Base-by-base conservation (phyloP, 2,888 invertebrate species). In the Leptura quadrifasciata region DNA sequence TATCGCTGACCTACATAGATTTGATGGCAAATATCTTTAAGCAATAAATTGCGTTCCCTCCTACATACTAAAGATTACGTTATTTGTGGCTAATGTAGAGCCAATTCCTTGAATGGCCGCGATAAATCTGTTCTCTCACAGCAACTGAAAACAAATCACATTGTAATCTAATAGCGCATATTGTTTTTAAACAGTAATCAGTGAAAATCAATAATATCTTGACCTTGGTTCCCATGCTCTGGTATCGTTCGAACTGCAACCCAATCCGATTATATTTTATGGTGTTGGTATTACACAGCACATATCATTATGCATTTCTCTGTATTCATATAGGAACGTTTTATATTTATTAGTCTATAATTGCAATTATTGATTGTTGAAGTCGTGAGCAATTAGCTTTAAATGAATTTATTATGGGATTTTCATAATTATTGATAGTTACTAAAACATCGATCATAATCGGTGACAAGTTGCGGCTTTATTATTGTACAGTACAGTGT, bases 141-240 rank as follows among this genome's bases (percentile, higher is more conserved):
- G 5, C 15, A 47, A n/a, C n/a, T 47, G 47, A 47, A 47, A 47
- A 47, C 47, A n/a, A 47, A 47, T 47, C 15, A n/a, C 47, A 47
- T 47, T 47, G 47, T 47, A 47, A 47, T 47, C n/a, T 47, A 47
- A 47, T 47, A 47, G 2, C n/a, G n/a, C 12, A 12, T 47, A n/a
- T 47, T 47, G 47, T 47, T 5, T 47, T 47, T 47, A 47, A 15
- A 47, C 2, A 47, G 15, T 12, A 47, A 47, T 47, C 47, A 47
- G 47, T n/a, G 47, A 47, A 47, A 47, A 47, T 47, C 47, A 47
- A 47, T 47, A 47, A 47, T n/a, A n/a, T 47, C n/a, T 47, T 47
- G 47, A 47, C 47, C 47, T 47, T 47, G 47, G 47, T 47, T 47
- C 47, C 47, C 47, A 47, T 47, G n/a, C 47, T 47, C 47, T 15